Evolutionary conservation across 2,888 invertebrate genomes (phyloP), one percentile per base, ranked within the genome.

Genomic region (Deroplatys truncata): DNA sequence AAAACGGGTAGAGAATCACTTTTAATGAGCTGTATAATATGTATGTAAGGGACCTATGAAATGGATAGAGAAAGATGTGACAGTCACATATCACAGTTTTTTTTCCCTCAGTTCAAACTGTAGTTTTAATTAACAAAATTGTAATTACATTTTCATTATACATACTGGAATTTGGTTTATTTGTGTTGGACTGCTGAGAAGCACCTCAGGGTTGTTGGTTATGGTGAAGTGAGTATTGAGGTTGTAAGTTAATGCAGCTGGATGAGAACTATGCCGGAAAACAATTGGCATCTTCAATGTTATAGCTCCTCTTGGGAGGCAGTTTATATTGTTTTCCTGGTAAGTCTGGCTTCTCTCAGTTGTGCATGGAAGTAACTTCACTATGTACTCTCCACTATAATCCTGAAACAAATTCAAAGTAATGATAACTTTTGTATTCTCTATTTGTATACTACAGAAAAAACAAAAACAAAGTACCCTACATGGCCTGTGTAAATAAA

Each of bases 331-430:
- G 13, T 56, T 56, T 29, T 43, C 25, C 85, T 85, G 82, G n/a
- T 72, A 82, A 13, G 28, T 1, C 56, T 56, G 56, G 10, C 28
- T 35, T 2, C 20, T 56, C 16, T 82, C 31, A 9, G n/a, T 35
- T 87, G n/a, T 87, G n/a, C 86, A 87, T n/a, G 82, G 82, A 31
- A 87, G 28, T 31, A 87, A 25, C 28, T 87, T 82, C n/a, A 87
- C 16, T n/a, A 31, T 87, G 29, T 29, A 87, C 25, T 82, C 82
- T 82, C 82, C 82, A 82, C 86, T 87, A 25, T 82, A 82, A 25
- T 82, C 86, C 86, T 87, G 31, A 87, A 87, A 87, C 25, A 72
- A 49, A 86, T 29, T 15, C 15, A 84, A n/a, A 84, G 56, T 5
- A 43, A 43, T 43, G 43, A 43, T 1, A 43, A 10, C 1, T 43